Evolutionary conservation across 2,888 invertebrate genomes (phyloP), one percentile per base, ranked within the genome.

Genomic region (Oithona nana): DNA sequence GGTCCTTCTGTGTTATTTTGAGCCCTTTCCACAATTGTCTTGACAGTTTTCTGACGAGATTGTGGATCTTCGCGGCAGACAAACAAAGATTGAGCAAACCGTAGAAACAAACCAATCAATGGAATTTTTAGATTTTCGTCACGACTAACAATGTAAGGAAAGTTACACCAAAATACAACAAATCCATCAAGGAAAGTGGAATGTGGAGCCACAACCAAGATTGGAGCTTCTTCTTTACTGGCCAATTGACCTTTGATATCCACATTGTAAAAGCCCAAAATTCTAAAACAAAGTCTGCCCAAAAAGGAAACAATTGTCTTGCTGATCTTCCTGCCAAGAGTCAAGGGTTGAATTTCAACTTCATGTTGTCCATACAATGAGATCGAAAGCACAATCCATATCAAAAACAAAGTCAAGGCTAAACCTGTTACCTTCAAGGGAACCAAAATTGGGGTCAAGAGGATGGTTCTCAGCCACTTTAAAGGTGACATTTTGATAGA

Each of bases 81-180:
- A 72, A 90, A 90, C 56, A 95, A 87, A 0, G 95, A 93, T 73
- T 95, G 94, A 0, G 90, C 89, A 74, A 87, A 92, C 74, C 88
- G 86, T 67, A 93, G 89, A 58, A 94, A 76, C 71, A 87, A 92
- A 87, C 75, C 11, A 78, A 72, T 65, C 58, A 61, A 64, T 61
- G 20, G 64, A 62, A 66, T 39, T 16, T 61, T 20, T 13, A 22
- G 52, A 48, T 62, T 62, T 31, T 62, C 62, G 13, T 30, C n/a
- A 20, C 62, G 28, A 28, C 54, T 62, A 16, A 56, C 62, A 24
- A 62, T 56, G 62, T 29, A 62, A 13, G 62, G 62, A 28, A 57
- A 13, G 16, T 50, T 50, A 28, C 29, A 39, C 62, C 62, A 62
- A 64, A 88, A 82, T 69, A 88, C 84, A 68, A 86, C 81, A 66